Percentiles rank a stretch among this genome's conserved stretches.
Conservation (phyloP, 2,797 vertebrate genomes). For the Morus bassanus region DNA sequence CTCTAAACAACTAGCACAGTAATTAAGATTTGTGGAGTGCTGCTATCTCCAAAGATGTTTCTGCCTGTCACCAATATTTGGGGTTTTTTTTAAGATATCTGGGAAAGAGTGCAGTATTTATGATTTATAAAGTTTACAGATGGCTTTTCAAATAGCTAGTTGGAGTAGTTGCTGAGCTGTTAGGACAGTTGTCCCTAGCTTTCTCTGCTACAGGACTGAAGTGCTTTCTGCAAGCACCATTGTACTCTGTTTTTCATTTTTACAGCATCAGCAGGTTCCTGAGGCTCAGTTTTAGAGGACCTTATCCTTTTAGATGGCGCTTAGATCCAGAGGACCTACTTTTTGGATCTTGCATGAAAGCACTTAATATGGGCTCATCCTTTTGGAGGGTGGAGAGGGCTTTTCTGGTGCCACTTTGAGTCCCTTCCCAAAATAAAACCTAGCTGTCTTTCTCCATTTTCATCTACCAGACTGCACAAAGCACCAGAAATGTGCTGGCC, state of each 20-base stretch:
- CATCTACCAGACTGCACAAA: not conserved
- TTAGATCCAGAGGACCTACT: not conserved
- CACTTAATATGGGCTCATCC: fast-evolving
- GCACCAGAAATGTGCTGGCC: not conserved
- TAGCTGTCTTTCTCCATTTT: not conserved
- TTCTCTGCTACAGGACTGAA: not conserved
- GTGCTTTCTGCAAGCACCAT: not conserved
- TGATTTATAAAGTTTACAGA: not conserved
- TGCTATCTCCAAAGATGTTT: not conserved
- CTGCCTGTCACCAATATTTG: not conserved
- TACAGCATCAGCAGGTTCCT: not conserved
- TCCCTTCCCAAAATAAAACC: not conserved
- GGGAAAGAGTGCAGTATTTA: not conserved
- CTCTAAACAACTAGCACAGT: not conserved
- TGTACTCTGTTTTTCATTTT: not conserved
- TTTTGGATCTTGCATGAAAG: not conserved
- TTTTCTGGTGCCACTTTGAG: not conserved
- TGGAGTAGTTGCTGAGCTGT: not conserved
- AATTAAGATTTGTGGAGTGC: not conserved
- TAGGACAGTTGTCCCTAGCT: not conserved
- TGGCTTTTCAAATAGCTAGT: not conserved
- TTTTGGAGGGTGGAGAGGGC: fast-evolving
- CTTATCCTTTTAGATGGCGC: not conserved
- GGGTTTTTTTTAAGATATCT: not conserved
- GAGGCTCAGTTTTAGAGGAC: not conserved